These are phyloP conservation scores for Etheostoma cragini DNA, from an alignment of 2,113 vertebrate species.

Conservation along the genomic window DNA sequence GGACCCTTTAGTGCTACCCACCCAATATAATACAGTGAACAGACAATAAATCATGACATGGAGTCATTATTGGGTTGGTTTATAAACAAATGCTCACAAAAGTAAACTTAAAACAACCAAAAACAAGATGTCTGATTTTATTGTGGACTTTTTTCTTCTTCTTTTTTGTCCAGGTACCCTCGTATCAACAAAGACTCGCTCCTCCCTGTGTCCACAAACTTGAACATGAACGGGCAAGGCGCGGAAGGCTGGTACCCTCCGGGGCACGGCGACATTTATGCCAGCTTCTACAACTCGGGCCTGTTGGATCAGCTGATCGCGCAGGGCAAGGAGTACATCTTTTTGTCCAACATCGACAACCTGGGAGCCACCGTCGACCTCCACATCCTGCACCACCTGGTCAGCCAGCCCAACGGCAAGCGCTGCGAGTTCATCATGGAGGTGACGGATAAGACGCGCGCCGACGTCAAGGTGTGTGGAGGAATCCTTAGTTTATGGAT, in stretches of 20 bases:
- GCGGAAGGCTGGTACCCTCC: conserved; percentile 97
- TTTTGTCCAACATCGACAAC: conserved; percentile 99
- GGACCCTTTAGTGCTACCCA: not conserved
- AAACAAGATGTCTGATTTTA: not conserved
- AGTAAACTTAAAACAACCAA: not conserved
- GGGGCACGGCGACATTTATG: conserved; percentile 96
- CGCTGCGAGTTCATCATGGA: conserved; percentile 99
- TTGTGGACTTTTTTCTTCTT: no score
- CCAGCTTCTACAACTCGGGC: conserved; percentile 97
- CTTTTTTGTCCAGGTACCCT: conserved; percentile 87
- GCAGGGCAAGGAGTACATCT: conserved; percentile 98
- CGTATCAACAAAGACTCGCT: conserved; percentile 98
- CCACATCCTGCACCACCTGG: conserved; percentile 96
- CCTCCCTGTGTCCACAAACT: conserved; percentile 91
- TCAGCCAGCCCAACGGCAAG: conserved; percentile 92
- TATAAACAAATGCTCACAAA: not conserved
- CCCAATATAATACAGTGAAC: not conserved
- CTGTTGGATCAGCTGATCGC: conserved; percentile 91
- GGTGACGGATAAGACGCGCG: conserved; percentile 97
- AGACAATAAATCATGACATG: not conserved
- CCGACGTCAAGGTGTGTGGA: conserved; percentile 93
- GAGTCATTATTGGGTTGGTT: not conserved
- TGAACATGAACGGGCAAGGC: conserved; percentile 89
- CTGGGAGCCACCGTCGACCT: conserved; percentile 98
- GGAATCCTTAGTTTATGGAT: no score